Percentiles rank a stretch among this genome's conserved stretches.
Evolutionary conservation across 2,113 vertebrate genomes (phyloP).

Genomic region (Leptodactylus fuscus): DNA sequence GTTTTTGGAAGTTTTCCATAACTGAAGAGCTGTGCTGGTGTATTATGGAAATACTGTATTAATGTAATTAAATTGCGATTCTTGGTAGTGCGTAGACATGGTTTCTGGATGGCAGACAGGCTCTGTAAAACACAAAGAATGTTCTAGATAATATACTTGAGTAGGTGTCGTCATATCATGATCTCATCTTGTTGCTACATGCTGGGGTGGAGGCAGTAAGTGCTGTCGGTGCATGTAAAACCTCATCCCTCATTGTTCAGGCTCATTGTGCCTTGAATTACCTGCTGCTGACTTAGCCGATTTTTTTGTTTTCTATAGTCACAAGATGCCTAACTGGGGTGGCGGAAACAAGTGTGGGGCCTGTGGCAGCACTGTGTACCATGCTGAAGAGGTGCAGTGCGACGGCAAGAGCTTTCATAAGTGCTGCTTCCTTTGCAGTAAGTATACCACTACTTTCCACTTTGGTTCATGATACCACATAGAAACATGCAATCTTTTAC

Average conservation of each 20-base stretch:
- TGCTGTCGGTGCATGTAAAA: not conserved
- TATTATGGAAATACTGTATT: too few species aligned
- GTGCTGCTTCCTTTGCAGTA: slow-evolving; percentile 94
- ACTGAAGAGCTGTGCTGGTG: too few species aligned
- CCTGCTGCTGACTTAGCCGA: not conserved
- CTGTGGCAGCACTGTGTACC: slow-evolving; percentile 87
- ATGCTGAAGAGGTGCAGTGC: slow-evolving; percentile 93
- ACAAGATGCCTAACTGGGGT: slow-evolving; percentile 91
- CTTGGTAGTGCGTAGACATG: not conserved
- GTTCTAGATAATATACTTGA: not conserved
- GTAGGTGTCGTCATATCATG: not conserved
- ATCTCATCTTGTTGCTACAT: not conserved
- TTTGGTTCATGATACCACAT: too few species aligned
- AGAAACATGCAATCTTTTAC: too few species aligned
- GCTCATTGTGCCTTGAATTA: not conserved
- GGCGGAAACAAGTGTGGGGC: slow-evolving; percentile 89
- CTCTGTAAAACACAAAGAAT: too few species aligned
- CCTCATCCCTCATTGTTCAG: too few species aligned
- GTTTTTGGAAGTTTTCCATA: too few species aligned
- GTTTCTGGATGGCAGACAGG: not conserved
- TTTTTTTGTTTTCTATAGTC: slow-evolving; percentile 60
- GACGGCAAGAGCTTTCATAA: slow-evolving; percentile 92
- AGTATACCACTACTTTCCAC: slow-evolving; percentile 69
- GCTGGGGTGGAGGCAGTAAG: not conserved
- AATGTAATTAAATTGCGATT: too few species aligned